A percentile compares a stretch with the other conserved stretches of the same genome.
Evolutionary conservation across 1,140 invertebrate genomes (phyloP).

Genomic region (Marisa cornuarietis): DNA sequence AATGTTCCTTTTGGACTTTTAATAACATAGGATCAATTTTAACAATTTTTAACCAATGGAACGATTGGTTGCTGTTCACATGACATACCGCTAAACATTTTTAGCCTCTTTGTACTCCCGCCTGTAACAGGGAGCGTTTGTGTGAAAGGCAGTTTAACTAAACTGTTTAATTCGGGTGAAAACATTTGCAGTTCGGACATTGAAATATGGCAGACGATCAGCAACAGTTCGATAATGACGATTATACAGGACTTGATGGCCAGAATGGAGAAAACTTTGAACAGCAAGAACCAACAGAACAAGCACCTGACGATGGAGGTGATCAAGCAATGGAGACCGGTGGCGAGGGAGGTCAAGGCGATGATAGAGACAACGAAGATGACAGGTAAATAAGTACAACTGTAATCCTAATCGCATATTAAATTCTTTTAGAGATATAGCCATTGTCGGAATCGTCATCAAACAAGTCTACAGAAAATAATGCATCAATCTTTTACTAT

Average conservation of each 20-base stretch:
- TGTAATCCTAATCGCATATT: neutral
- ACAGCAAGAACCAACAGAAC: slow-evolving; percentile 9
- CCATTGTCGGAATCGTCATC: neutral
- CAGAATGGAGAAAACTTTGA: slow-evolving; percentile 25
- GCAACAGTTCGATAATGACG: slow-evolving; percentile 26
- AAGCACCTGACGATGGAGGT: slow-evolving; percentile 10
- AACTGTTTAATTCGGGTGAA: neutral
- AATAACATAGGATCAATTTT: too few relatives aligned
- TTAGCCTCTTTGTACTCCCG: slow-evolving; percentile 12
- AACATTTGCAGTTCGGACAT: neutral
- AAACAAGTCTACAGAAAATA: neutral
- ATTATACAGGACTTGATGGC: slow-evolving; percentile 25
- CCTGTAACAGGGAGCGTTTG: neutral
- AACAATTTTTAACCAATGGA: too few relatives aligned
- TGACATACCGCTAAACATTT: neutral
- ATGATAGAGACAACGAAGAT: slow-evolving; percentile 30
- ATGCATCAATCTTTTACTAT: neutral
- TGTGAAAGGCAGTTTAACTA: neutral
- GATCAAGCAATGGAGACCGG: slow-evolving; percentile 24
- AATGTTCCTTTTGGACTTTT: too few relatives aligned
- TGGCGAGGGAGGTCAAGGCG: slow-evolving; percentile 5
- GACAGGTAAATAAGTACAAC: slow-evolving; percentile 28
- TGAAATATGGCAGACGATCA: slow-evolving; percentile 21
- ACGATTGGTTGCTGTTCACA: neutral
- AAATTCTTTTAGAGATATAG: neutral